Evolutionary conservation across 2,888 invertebrate species (phyloP).

Genomic region (Digitonthophagus gazella): DNA sequence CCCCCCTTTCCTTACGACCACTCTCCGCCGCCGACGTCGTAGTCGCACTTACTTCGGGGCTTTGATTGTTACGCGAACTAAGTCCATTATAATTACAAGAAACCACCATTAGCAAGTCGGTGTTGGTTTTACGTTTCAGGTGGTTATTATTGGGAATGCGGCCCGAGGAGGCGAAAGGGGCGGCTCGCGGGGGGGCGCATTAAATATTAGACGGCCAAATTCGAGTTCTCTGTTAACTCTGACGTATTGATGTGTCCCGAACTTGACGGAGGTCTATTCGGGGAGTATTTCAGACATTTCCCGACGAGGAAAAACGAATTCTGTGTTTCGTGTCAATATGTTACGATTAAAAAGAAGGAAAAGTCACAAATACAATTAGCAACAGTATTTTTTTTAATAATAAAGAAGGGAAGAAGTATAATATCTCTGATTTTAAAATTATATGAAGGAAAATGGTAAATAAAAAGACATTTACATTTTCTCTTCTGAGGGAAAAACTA

Average conservation of each 20-base stretch:
- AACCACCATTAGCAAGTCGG: slow-evolving; percentile 31
- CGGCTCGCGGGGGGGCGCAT: background rate
- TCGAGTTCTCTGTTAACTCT: background rate
- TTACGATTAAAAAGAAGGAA: background rate
- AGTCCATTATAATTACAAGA: slow-evolving; percentile 35
- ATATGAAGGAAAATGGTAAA: too few relatives aligned
- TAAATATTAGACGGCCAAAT: background rate
- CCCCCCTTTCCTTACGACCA: background rate
- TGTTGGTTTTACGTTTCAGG: slow-evolving; percentile 25
- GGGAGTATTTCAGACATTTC: background rate
- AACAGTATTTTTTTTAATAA: too few relatives aligned
- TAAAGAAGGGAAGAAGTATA: too few relatives aligned
- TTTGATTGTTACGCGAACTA: slow-evolving; percentile 28
- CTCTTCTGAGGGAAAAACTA: too few relatives aligned
- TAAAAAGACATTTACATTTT: too few relatives aligned
- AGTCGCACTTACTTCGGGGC: slow-evolving; percentile 8
- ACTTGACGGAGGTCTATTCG: background rate
- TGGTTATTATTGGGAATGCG: slow-evolving; percentile 21
- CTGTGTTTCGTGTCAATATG: background rate
- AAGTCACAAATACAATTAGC: too few relatives aligned
- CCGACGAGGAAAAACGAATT: background rate
- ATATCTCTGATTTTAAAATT: too few relatives aligned
- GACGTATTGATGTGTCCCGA: background rate
- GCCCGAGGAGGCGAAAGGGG: background rate
- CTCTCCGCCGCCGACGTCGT: slow-evolving; percentile 8